Evolutionary conservation across 2,888 invertebrate species (phyloP).

Genomic region (Lepidonotus clava): DNA sequence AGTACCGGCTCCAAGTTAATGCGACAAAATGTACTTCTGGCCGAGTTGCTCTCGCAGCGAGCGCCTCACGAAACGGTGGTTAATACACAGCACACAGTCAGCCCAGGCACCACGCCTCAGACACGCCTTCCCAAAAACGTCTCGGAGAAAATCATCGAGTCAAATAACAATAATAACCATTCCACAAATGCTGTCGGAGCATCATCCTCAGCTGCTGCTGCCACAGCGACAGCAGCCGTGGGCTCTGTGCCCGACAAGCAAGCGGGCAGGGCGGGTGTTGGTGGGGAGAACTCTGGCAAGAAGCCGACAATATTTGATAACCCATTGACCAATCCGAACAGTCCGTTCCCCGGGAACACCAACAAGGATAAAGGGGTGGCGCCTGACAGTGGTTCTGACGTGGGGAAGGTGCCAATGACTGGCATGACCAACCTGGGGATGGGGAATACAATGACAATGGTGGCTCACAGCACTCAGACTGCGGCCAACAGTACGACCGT

Average conservation of each 20-base stretch:
- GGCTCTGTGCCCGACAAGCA: slow-evolving; percentile 26
- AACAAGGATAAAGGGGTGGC: slow-evolving; percentile 55
- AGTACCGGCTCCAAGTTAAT: slow-evolving; percentile 66
- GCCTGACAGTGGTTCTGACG: background rate
- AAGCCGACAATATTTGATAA: slow-evolving; percentile 68
- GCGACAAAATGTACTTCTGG: slow-evolving; percentile 74
- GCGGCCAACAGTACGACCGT: slow-evolving; percentile 47
- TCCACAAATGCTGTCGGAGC: background rate
- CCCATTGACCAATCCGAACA: slow-evolving; percentile 66
- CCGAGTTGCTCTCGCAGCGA: slow-evolving; percentile 74
- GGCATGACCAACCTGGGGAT: slow-evolving; percentile 3
- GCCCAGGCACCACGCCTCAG: slow-evolving; percentile 83
- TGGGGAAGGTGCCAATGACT: background rate
- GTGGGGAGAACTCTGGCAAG: slow-evolving; percentile 55
- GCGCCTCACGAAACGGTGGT: slow-evolving; percentile 71
- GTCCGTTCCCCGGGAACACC: slow-evolving; percentile 69
- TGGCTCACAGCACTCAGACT: background rate
- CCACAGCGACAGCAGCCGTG: background rate
- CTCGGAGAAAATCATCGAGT: slow-evolving; percentile 67
- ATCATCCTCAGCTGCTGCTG: background rate
- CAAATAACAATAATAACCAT: slow-evolving; percentile 53
- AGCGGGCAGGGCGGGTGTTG: background rate
- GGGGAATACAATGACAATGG: background rate
- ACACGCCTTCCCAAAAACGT: slow-evolving; percentile 77
- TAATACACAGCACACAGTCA: slow-evolving; percentile 69